Evolutionary conservation across 2,113 vertebrate genomes (phyloP), one percentile per base, ranked within the genome.

Genomic region (Bambusicola thoracicus): DNA sequence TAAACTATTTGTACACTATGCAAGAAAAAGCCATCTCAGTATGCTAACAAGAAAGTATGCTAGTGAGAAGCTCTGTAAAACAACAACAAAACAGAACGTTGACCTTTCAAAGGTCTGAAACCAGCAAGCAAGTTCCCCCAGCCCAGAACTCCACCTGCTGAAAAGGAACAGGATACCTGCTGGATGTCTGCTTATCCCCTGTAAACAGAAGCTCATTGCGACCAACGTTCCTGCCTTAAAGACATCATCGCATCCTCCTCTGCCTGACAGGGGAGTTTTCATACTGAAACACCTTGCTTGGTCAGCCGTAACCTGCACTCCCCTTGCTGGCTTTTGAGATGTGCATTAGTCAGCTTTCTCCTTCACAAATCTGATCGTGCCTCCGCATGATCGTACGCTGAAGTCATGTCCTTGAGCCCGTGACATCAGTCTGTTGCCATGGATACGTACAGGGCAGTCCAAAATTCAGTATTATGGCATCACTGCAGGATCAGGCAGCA

Each of bases 381-480:
- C 96, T 91, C 89, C 74, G 91, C 97, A 77, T 84, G 96, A 95
- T 92, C 94, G 41, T 92, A 82, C 66, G 41, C 79, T 96, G 94
- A 94, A 96, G 96, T 94, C 94, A 96, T 94, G 94, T 96, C 97
- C 96, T 96, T 97, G 95, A 96, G 94, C 29, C 75, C 44, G 94
- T 97, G 97, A 97, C 97, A 97, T 97, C 97, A 97, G 96, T 89
- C 96, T 89, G 97, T 97, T 97, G 89, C 97, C 90, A 96, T 88
- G 90, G 96, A 46, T 94, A 97, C 6, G 79, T 40, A 61, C 81
- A 43, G 88, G 97, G 95, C 92, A 93, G 92, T 93, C 94, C 92
- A 94, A 95, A 95, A 96, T 94, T 92, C 90, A 87, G 92, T 85
- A 63, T 85, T 93, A 95, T 81, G 93, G 94, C 94, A 96, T 89